Evolutionary conservation across 2,797 vertebrate genomes (phyloP).

Genomic region (Alca torda): DNA sequence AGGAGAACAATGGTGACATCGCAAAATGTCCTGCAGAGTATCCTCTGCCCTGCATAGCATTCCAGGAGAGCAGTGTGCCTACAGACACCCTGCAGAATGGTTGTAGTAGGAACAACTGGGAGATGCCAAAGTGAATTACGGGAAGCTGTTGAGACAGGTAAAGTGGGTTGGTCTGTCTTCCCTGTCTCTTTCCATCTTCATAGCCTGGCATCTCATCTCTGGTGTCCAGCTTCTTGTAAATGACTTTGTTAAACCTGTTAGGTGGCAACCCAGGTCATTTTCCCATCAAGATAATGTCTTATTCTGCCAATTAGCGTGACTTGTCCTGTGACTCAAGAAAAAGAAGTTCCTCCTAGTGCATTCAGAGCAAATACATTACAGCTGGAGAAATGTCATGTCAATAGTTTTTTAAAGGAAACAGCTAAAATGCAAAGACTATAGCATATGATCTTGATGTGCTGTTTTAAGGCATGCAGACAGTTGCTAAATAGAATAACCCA

Average conservation of each 20-base stretch:
- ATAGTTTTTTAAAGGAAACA: not conserved
- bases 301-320: not conserved
- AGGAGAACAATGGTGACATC: not conserved
- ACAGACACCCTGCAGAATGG: not conserved
- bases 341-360: not conserved
- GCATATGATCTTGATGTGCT: not conserved
- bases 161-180: not conserved
- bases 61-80: not conserved
- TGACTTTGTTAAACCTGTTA: not conserved
- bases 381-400: not conserved
- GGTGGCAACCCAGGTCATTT: not conserved
- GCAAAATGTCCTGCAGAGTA: not conserved
- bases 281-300: not conserved
- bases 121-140: not conserved
- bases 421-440: not conserved
- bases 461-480: not conserved
- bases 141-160: not conserved
- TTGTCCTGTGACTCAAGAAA: not conserved
- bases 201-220: not conserved
- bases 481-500: not conserved
- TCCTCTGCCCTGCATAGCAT: not conserved
- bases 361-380: not conserved
- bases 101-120: not conserved
- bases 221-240: not conserved
- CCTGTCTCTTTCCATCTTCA: not conserved